A percentile compares a stretch with the other conserved stretches of the same genome.
phyloP scores from a whole-genome alignment of 2,888 invertebrate genomes.

The Melanophora roralis region DNA sequence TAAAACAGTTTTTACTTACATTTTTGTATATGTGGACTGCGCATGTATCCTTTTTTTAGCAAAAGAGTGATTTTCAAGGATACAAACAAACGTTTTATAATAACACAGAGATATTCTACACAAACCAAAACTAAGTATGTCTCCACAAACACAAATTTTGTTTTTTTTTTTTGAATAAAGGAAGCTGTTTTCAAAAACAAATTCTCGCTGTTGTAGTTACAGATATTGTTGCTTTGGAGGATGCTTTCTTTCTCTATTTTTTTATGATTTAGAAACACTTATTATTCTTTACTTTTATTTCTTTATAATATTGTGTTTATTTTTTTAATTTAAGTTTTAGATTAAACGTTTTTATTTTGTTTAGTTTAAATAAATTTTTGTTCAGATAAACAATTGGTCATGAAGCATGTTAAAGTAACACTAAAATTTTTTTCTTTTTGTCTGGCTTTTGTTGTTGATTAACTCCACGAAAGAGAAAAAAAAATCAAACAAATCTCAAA shows the following conservation, averaged over 20 bases:
- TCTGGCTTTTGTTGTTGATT: conserved; percentile 55
- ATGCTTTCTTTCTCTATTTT: background rate
- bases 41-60: conserved; percentile 23
- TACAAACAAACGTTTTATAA: conserved; percentile 11
- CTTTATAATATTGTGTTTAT: background rate
- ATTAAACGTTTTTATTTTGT: background rate
- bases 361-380: background rate
- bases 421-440: conserved; percentile 57
- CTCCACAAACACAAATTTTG: conserved; percentile 22
- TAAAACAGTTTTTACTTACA: conserved; percentile 33
- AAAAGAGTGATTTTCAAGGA: conserved; percentile 27
- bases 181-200: conserved; percentile 45
- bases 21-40: conserved; percentile 20
- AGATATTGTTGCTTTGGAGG: background rate
- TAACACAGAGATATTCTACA: conserved; percentile 21
- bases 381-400: conserved; percentile 40
- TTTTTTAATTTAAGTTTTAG: background rate
- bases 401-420: conserved; percentile 57
- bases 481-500: conserved; percentile 43
- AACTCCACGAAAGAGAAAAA: conserved; percentile 37
- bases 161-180: background rate
- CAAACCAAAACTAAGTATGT: conserved; percentile 1
- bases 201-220: background rate
- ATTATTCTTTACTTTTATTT: background rate
- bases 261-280: background rate